These are phyloP conservation scores for Parazoanthus swiftii DNA, from an alignment of 92 coral and sea anemone species.

Conservation along the genomic window DNA sequence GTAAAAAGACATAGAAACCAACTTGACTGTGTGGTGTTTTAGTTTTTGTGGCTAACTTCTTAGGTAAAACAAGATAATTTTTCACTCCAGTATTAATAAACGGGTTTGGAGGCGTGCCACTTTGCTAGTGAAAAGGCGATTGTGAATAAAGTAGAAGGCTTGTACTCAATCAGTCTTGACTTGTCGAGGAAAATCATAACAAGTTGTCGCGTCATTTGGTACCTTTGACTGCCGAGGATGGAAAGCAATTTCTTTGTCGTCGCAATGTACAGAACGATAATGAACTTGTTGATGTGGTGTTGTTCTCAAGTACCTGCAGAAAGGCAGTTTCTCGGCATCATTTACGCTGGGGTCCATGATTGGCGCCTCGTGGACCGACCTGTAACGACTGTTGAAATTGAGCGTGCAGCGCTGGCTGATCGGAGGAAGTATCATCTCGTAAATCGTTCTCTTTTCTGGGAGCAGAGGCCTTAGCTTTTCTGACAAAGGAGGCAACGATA, in stretches of 20 bases:
- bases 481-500: conserved; percentile 31
- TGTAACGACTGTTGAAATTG: conserved; percentile 45
- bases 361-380: neutral
- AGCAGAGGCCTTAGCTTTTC: conserved; percentile 51
- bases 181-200: too few relatives aligned
- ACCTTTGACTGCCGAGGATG: neutral
- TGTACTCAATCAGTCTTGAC: too few relatives aligned
- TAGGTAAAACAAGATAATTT: too few relatives aligned
- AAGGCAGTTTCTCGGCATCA: conserved; percentile 21
- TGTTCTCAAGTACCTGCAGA: conserved; percentile 52
- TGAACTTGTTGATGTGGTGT: neutral
- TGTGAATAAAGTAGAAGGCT: too few relatives aligned
- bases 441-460: conserved; percentile 52
- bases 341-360: conserved; percentile 32
- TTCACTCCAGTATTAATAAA: too few relatives aligned
- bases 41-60: too few relatives aligned
- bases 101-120: too few relatives aligned
- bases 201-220: neutral
- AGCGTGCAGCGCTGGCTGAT: conserved; percentile 44
- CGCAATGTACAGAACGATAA: neutral
- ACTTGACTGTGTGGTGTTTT: too few relatives aligned
- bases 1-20: too few relatives aligned
- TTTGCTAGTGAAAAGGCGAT: too few relatives aligned
- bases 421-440: conserved; percentile 54
- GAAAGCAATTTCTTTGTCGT: neutral